Base-by-base conservation (phyloP, 2,888 invertebrate species). In the Seladonia tumulorum region DNA sequence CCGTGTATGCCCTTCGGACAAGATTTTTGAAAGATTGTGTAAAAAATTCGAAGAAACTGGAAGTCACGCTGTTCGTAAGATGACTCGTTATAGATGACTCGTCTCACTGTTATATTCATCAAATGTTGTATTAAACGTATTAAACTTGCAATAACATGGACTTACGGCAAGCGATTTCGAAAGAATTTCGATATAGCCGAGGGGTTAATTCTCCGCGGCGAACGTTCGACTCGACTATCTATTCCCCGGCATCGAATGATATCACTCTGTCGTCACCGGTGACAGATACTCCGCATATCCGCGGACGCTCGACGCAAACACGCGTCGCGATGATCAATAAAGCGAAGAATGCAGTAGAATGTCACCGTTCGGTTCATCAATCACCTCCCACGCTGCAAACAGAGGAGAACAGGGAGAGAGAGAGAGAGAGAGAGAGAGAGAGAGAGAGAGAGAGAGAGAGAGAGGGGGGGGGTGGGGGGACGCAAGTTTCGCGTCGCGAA, bases 301-400 rank as follows among this genome's bases (percentile, higher is more conserved):
- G 18, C 14, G 25, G 25, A 25, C 53, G 53, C 7, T 18, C 60
- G 60, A 60, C 66, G 18, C 66, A 22, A 66, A 66, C 66, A 66
- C 35, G 66, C 66, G 35, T 66, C 35, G 8, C 66, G 66, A 66
- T 66, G 66, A 66, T 66, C 66, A 18, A 66, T 66, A 66, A 66
- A 66, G 66, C 66, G 66, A 66, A 66, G 66, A 66, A 66, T 66
- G 66, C 66, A 22, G 66, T 66, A 10, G 35, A 66, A 66, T 22
- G 66, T 66, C 66, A 66, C 35, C 66, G 66, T 16, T 35, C 35
- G 29, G 66, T 66, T 66, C 66, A 66, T 66, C 35, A 35, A 66
- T 66, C 66, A 66, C 66, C 35, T 8, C 66, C 35, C 35, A 66
- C 66, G 35, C 8, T 12, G 45, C 45, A 71, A 71, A 18, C 66